Percentiles rank a stretch among this genome's conserved stretches.
Evolutionary conservation across 2,113 vertebrate genomes (phyloP).

Genomic region (Choloepus hoffmanni): DNA sequence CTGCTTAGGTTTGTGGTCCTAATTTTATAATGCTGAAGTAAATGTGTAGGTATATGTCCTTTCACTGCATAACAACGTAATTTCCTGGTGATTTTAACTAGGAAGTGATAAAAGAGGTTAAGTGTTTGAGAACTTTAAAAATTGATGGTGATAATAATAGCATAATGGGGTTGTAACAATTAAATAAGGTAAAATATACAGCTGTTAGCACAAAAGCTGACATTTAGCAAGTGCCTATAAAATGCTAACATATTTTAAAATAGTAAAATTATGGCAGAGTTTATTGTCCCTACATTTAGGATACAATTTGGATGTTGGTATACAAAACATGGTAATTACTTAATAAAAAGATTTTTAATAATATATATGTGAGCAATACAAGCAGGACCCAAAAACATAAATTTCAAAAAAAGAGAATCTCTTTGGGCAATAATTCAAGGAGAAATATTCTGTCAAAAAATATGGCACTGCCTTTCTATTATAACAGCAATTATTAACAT

Average conservation of each 20-base stretch:
- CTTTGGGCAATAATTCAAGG: slow-evolving; percentile 17
- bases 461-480: neutral
- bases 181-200: neutral
- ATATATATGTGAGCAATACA: neutral
- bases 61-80: neutral
- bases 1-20: neutral
- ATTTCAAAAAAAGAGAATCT: neutral
- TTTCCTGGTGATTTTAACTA: neutral
- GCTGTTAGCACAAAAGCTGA: neutral
- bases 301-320: neutral
- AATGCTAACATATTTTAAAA: neutral
- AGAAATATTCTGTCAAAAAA: slow-evolving; percentile 55
- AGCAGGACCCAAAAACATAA: neutral
- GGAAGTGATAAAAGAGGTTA: neutral
- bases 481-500: neutral
- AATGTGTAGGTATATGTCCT: neutral
- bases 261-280: neutral
- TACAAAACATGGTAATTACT: neutral
- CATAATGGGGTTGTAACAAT: neutral
- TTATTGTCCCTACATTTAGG: neutral
- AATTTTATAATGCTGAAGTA: neutral
- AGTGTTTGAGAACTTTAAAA: slow-evolving; percentile 1
- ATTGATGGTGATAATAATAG: slow-evolving; percentile 3
- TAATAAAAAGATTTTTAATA: neutral
- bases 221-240: neutral